These are phyloP conservation scores for Numida meleagris DNA, from an alignment of 2,113 vertebrate species.

Conservation along the genomic window DNA sequence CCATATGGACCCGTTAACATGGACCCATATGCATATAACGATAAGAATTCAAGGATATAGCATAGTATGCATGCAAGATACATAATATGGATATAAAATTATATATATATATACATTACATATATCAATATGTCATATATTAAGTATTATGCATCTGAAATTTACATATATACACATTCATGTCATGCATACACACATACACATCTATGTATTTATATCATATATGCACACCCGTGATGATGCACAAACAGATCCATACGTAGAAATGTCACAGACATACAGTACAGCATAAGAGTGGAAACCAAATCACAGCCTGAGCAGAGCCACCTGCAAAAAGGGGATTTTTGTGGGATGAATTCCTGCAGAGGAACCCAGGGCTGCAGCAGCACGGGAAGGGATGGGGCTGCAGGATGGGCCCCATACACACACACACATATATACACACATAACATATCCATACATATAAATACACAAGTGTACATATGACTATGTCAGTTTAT, in stretches of 20 bases:
- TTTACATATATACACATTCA: fast-evolving
- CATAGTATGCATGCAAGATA: too few relatives aligned
- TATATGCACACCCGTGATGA: too few relatives aligned
- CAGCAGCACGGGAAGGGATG: too few relatives aligned
- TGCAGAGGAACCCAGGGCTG: fast-evolving
- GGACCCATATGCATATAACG: too few relatives aligned
- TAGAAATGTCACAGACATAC: not conserved
- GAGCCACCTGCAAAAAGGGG: not conserved
- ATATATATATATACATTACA: not conserved
- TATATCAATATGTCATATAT: not conserved
- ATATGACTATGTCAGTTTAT: too few relatives aligned
- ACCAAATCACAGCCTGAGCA: not conserved
- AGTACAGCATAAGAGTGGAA: not conserved
- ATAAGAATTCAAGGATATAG: not conserved
- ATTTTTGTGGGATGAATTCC: not conserved
- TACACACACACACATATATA: too few relatives aligned
- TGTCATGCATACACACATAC: not conserved
- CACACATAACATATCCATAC: too few relatives aligned
- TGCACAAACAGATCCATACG: fast-evolving
- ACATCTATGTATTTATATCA: fast-evolving
- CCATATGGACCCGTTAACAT: too few relatives aligned
- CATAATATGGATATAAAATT: too few relatives aligned
- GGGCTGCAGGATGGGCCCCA: too few relatives aligned
- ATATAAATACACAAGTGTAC: too few relatives aligned
- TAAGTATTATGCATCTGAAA: not conserved